Base-by-base conservation (phyloP, 2,113 vertebrate genomes). In the Atherinomorus stipes region DNA sequence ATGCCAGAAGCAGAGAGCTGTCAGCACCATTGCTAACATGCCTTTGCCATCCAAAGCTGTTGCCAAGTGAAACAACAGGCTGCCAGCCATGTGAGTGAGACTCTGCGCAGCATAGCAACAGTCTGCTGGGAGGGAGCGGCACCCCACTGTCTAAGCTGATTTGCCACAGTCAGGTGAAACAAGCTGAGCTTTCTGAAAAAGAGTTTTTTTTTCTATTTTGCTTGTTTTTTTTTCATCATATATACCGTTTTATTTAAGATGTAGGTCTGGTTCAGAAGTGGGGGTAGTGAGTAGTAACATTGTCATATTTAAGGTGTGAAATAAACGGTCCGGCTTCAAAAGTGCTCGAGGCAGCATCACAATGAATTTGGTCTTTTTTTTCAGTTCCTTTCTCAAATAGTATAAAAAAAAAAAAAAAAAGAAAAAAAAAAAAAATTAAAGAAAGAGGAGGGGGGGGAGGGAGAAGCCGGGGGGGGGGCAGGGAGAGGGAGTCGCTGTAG, bases 151-250 rank as follows among this genome's bases (percentile, higher is more conserved):
- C 85, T 86, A 54, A 85, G 61, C 78, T 80, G 74, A 89, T 91
- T 88, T 76, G 84, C 85, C 83, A 83, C 68, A 80, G 76, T 80
- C 74, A 87, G 89, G 88, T 89, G 83, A 85, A 84, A 76, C 42
- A 67, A 80, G 75, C 67, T 40, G 49, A 76, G 59, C 71, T 76
- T 64, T 34, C 22, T 7, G 15, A 11, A 15, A 42, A 15, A 42
- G 59, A 60, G 68, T 61, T 10, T 65, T 64, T 71, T 42, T 64
- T 21, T 51, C 16, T 34, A 11, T 64, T 63, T n/a, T 11, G 6
- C 4, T 13, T 13, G 4, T 13, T 42, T 13, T 42, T 23, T 62
- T 13, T 57, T 19, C 58, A 42, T 11, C n/a, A n/a, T n/a, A n/a
- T 54, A n/a, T 40, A 11, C 26, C 15, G n/a, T n/a, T 15, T 49